Base-by-base conservation (phyloP, 2,888 invertebrate species). In the Aporophyla lueneburgensis region DNA sequence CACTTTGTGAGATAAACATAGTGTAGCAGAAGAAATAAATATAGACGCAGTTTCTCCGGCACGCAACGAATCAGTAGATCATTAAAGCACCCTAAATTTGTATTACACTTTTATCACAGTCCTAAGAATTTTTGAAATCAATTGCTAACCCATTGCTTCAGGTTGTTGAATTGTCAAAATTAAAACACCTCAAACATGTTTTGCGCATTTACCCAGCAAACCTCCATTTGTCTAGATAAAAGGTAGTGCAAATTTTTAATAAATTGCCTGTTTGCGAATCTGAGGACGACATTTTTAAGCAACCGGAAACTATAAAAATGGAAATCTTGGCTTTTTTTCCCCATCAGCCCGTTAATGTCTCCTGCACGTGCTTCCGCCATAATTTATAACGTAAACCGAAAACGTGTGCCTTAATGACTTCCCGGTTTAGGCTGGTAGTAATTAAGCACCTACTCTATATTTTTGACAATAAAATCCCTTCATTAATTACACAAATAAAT, bases 361-460 rank as follows among this genome's bases (percentile, higher is more conserved):
- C 40, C 43, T 27, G 68, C 79, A 80, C 74, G 74, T 79, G 68
- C 33, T 54, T 49, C 27, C 6, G 21, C 9, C 63, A 58, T 74
- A 74, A 80, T 80, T 79, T 65, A 80, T 63, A 40, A 58, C 27
- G 21, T 16, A 62, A 54, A 33, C 54, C 27, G 54, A 53, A 33
- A 2, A 0, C n/a, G 21, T 33, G 3, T 27, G 49, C 54, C 59
- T 62, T 80, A 79, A 79, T 56, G 74, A 69, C 54, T 78, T 51
- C 21, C 54, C n/a, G 43, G 66, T 56, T 61, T 24, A 58, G 14
- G 27, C 12, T 33, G 43, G 1, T 24, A 21, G 58, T 63, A 70
- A 63, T 63, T 59, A 51, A 51, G 6, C 19, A 51, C 51, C 19
- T 46, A 27, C 16, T 58, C 10, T 1, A 56, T 53, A 53, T 51